Evolutionary conservation across 2,113 vertebrate genomes (phyloP), one percentile per base, ranked within the genome.

Genomic region (Hippocampus guttulatus): DNA sequence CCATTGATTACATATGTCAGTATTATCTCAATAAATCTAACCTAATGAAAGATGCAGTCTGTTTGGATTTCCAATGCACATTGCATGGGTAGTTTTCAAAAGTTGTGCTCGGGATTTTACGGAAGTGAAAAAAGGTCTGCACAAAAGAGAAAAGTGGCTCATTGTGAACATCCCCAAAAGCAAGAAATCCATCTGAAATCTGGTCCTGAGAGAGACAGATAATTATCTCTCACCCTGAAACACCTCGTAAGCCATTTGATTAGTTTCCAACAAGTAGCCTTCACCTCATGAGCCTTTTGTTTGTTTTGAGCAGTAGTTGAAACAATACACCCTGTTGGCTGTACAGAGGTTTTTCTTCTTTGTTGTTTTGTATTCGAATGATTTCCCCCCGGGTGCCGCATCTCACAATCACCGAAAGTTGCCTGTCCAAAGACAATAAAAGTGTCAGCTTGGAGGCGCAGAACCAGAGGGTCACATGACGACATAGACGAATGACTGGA

Each of bases 21-120:
- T 92, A 93, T 92, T 92, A 93, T 91, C 81, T 92, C 85, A 93
- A 93, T 93, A 93, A 92, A 93, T 88, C 76, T 85, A 90, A 91
- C 65, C 91, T 75, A 87, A 91, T 88, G 87, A 81, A 89, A 70
- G 81, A 82, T 62, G 45, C 12, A 73, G 67, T 74, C 78, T 62
- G 71, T 62, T 51, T 72, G 69, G 21, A 10, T 51, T 74, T 62
- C 23, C 1, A 72, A 74, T 81, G 66, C 77, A 38, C 27, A 58
- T 41, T 43, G 61, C n/a, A 54, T 38, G 33, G 30, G 40, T 20
- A 27, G 2, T 63, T 68, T 70, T 21, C 52, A 10, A 61, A 61
- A 11, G 27, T 61, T 20, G 23, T 27, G 4, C 12, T n/a, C 1
- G 6, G 14, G 43, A 18, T 49, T 66, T 23, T 11, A 65, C 15